phyloP scores from a whole-genome alignment of 2,888 invertebrate genomes.

The Masnerella sp. region DNA sequence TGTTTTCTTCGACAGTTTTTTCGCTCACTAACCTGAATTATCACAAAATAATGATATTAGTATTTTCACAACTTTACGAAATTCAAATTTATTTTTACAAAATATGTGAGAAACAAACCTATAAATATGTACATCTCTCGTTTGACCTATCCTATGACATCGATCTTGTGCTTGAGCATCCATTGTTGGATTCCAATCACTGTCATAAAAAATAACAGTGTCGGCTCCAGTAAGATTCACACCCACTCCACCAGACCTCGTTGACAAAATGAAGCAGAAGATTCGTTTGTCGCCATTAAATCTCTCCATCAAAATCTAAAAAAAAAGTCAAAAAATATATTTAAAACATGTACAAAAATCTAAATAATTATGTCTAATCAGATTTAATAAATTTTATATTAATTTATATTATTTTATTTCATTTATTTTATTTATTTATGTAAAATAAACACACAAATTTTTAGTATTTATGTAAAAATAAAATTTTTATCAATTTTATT shows the following conservation, averaged over 20 bases:
- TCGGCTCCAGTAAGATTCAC: constrained; percentile 99
- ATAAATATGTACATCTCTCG: constrained; percentile 98
- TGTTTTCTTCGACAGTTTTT: constrained; percentile 99
- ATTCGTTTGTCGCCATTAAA: constrained; percentile 97
- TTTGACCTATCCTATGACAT: constrained; percentile 99
- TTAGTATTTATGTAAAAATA: no score
- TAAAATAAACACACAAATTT: no score
- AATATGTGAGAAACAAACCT: constrained; percentile 73
- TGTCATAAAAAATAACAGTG: constrained; percentile 99
- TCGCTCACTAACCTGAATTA: constrained; percentile 91
- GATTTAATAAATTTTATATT: no score
- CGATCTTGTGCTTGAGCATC: constrained; percentile 98
- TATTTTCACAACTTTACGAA: not conserved
- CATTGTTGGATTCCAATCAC: constrained; percentile 99
- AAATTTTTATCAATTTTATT: not conserved
- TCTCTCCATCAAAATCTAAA: constrained; percentile 92
- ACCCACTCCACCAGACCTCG: constrained; percentile 84
- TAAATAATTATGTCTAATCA: no score
- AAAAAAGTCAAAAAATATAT: constrained; percentile 9
- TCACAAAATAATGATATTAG: not conserved
- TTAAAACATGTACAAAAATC: not conserved
- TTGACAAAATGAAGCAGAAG: constrained; percentile 98
- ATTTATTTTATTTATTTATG: no score
- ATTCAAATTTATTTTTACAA: not conserved
- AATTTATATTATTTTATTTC: no score